Conservation (phyloP, 2,888 invertebrate genomes). For the Balanococcus diminutus region DNA sequence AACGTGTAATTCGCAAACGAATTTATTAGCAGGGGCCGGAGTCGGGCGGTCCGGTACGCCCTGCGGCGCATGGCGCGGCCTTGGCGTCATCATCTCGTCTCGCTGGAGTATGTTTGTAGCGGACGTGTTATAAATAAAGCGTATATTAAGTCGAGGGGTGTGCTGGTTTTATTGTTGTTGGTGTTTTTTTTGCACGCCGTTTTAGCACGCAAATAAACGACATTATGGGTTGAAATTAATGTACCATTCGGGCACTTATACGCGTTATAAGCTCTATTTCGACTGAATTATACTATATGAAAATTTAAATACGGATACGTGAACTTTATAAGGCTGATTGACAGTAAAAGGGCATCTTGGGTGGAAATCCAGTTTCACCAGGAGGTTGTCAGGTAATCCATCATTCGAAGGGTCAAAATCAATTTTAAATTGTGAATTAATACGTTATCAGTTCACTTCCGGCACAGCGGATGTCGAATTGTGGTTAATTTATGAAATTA, state of each 20-base stretch:
- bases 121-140: constrained; percentile 8
- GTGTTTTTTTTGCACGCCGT: not conserved
- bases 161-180: constrained; percentile 6
- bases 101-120: not conserved
- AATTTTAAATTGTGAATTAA: not conserved
- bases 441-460: not conserved
- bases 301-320: not conserved
- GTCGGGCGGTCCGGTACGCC: not conserved
- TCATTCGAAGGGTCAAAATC: not conserved
- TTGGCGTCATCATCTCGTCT: not conserved
- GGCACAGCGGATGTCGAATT: not conserved
- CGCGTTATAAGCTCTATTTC: not conserved
- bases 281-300: not conserved
- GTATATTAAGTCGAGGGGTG: not conserved
- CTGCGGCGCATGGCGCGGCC: not conserved
- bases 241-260: not conserved
- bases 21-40: not conserved
- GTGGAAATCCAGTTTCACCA: not conserved
- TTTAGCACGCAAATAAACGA: not conserved
- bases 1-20: not conserved
- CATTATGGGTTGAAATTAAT: not conserved
- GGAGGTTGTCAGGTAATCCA: not conserved
- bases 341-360: not conserved
- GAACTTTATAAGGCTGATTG: not conserved
- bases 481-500: no score